These are phyloP conservation scores for Noctua comes DNA, from an alignment of 2,888 invertebrate species.

Conservation along the genomic window DNA sequence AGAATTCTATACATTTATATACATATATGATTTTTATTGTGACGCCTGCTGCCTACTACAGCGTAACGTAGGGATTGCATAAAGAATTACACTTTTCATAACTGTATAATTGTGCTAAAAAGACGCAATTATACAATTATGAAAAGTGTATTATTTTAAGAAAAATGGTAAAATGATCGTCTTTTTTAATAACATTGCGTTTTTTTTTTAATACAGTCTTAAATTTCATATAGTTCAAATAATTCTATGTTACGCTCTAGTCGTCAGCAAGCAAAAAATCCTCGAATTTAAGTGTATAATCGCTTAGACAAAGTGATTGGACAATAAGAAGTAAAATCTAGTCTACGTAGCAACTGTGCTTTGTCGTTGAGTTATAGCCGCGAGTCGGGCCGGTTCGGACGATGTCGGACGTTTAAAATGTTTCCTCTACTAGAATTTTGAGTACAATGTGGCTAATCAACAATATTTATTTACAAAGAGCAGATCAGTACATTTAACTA, in stretches of 20 bases:
- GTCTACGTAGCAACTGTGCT: slow-evolving; percentile 85
- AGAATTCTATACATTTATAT: slow-evolving; percentile 81
- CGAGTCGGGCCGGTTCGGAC: slow-evolving; percentile 61
- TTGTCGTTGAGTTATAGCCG: slow-evolving; percentile 72
- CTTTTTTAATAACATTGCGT: neutral
- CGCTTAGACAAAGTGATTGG: slow-evolving; percentile 85
- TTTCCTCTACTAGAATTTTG: slow-evolving; percentile 24
- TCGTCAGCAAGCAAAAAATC: slow-evolving; percentile 66
- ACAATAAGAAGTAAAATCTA: slow-evolving; percentile 88
- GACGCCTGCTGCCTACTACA: slow-evolving; percentile 49
- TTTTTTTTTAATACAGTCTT: neutral
- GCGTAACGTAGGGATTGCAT: slow-evolving; percentile 33
- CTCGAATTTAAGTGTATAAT: slow-evolving; percentile 88
- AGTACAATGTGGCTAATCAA: slow-evolving; percentile 39
- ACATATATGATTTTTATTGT: slow-evolving; percentile 76
- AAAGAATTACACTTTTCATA: neutral
- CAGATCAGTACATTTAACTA: neutral
- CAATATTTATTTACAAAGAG: neutral
- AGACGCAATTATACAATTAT: neutral
- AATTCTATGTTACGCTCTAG: slow-evolving; percentile 41
- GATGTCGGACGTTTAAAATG: slow-evolving; percentile 44
- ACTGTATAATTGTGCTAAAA: slow-evolving; percentile 12
- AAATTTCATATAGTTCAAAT: neutral
- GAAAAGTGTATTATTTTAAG: neutral
- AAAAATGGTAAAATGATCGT: neutral